Conservation (phyloP, 2,113 vertebrate species). For the mouse (Mus musculus) region GRCm39 chr3:82011001-82011500, state of each 20-base stretch:
- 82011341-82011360: neutral
- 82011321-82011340: neutral
- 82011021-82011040: neutral
- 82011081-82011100: neutral
- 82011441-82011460: neutral
- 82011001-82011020: neutral
- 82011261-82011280: neutral
- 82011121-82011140: neutral
- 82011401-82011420: neutral
- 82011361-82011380: neutral
- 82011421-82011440: neutral
- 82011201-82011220: too few relatives aligned
- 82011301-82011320: neutral
- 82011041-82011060: neutral
- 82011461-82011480: neutral
- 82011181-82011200: neutral
- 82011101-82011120: rapidly evolving
- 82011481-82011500: neutral
- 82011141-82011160: too few relatives aligned
- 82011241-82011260: neutral
- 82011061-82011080: neutral
- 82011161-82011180: neutral
- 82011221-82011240: neutral
- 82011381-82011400: neutral
- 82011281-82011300: too few relatives aligned